A percentile compares a stretch with the other conserved stretches of the same genome.
Conservation (phyloP, 2,797 vertebrate genomes). For the Spea hammondii region DNA sequence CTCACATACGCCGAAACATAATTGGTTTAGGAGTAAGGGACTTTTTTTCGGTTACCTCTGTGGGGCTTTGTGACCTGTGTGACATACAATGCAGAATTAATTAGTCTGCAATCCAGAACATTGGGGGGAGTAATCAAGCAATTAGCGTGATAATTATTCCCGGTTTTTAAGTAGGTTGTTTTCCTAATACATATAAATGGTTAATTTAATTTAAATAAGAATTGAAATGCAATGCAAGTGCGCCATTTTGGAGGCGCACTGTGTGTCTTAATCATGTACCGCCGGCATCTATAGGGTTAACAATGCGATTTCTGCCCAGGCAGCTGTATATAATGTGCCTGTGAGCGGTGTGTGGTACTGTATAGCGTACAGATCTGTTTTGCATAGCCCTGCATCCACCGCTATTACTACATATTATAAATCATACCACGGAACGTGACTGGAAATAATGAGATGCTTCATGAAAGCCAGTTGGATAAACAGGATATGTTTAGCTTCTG, state of each 20-base stretch:
- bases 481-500: constrained; percentile 4
- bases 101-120: background rate
- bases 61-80: background rate
- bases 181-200: background rate
- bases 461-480: constrained; percentile 18
- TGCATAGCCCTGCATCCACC: background rate
- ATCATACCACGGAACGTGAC: constrained; percentile 7
- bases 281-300: too few species aligned
- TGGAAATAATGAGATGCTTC: constrained; percentile 17
- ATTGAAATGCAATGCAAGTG: background rate
- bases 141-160: background rate
- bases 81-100: background rate
- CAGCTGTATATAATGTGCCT: background rate
- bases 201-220: background rate
- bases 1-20: background rate
- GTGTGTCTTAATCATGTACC: too few species aligned
- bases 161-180: background rate
- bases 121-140: constrained; percentile 2
- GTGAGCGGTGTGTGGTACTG: background rate
- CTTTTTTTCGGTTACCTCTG: background rate
- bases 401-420: constrained; percentile 11
- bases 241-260: background rate
- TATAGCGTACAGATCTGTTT: background rate
- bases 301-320: background rate
- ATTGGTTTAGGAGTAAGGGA: background rate